phyloP scores from a whole-genome alignment of 2,888 invertebrate genomes.

The Gari tellinella region DNA sequence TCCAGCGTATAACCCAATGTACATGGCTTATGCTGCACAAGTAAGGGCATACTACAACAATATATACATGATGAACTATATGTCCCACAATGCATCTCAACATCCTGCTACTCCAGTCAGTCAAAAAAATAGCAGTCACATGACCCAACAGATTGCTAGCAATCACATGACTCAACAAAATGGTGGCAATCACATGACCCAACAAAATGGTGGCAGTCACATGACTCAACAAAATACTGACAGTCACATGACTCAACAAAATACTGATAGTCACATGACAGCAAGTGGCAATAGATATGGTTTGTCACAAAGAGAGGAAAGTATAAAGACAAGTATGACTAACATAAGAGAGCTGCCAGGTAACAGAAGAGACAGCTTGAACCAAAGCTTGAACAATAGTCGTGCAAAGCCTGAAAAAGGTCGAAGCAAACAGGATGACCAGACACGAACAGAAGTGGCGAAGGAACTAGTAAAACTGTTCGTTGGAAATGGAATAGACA shows the following conservation, averaged over 20 bases:
- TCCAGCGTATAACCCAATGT: constrained; percentile 1
- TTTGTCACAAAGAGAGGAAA: too few relatives aligned
- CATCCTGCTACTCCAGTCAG: constrained; percentile 1
- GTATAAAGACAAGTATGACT: too few relatives aligned
- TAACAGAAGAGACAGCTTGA: neutral
- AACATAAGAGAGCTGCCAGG: too few relatives aligned
- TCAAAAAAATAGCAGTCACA: too few relatives aligned
- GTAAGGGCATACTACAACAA: constrained; percentile 44
- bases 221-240: too few relatives aligned
- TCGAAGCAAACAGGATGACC: neutral
- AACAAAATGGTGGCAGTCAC: too few relatives aligned
- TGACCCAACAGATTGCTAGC: too few relatives aligned
- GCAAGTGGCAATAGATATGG: too few relatives aligned
- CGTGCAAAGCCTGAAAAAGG: neutral
- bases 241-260: too few relatives aligned
- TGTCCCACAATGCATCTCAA: constrained; percentile 21
- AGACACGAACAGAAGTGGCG: constrained; percentile 27
- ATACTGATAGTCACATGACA: too few relatives aligned
- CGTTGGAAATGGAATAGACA: neutral
- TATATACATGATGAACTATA: constrained; percentile 40
- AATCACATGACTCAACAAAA: too few relatives aligned
- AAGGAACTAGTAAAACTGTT: constrained; percentile 42
- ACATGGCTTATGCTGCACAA: constrained; percentile 25
- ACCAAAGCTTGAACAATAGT: neutral
- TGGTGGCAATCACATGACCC: too few relatives aligned